Percentiles rank a stretch among this genome's conserved stretches.
Evolutionary conservation across 2,113 vertebrate genomes (phyloP).

Genomic region (Pterocles orientalis): DNA sequence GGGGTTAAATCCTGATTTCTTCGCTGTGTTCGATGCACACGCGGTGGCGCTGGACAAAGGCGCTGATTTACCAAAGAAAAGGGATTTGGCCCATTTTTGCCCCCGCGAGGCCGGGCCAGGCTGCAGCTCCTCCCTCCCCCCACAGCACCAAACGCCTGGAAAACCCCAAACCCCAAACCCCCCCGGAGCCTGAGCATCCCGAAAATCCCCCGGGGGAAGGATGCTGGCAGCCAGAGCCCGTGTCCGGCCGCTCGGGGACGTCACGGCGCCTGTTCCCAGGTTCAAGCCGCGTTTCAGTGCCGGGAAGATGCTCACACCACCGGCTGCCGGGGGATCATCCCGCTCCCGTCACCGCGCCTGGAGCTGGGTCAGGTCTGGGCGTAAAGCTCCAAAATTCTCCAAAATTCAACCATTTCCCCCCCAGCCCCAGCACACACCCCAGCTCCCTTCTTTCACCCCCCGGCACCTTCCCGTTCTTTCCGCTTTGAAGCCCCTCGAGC

Average conservation of each 20-base stretch:
- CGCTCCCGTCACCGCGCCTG: neutral
- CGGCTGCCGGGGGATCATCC: rapidly evolving
- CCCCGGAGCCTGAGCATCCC: neutral
- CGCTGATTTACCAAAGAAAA: neutral
- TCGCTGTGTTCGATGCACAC: neutral
- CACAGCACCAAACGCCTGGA: rapidly evolving
- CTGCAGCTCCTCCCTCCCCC: neutral
- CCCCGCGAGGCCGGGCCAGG: rapidly evolving
- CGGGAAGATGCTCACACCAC: too few relatives aligned
- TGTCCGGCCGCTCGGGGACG: rapidly evolving
- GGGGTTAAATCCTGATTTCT: neutral
- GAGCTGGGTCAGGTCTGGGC: neutral
- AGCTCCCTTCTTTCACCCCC: neutral
- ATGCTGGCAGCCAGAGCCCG: neutral
- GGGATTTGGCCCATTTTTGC: neutral
- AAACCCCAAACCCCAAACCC: neutral
- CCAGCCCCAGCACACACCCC: neutral
- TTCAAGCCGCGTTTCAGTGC: neutral
- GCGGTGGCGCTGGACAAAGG: rapidly evolving
- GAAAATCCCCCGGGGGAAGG: neutral
- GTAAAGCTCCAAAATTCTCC: neutral
- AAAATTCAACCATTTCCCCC: neutral
- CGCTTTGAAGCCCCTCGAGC: neutral
- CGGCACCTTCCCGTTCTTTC: neutral
- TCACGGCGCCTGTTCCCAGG: rapidly evolving